Conservation (phyloP, 2,888 invertebrate genomes). For the Crioceris asparagi region DNA sequence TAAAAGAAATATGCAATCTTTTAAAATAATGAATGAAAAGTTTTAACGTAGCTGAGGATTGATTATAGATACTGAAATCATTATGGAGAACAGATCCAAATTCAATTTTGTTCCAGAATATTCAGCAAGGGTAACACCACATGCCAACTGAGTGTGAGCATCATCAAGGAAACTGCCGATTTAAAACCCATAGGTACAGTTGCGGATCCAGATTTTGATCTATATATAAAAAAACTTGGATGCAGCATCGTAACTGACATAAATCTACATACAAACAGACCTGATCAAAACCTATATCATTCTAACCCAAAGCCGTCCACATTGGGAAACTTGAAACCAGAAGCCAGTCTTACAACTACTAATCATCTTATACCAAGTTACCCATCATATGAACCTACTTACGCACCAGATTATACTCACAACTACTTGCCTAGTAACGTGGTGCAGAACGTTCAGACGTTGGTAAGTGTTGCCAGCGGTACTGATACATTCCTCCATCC, state of each 20-base stretch:
- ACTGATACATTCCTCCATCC: constrained; percentile 25
- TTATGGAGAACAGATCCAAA: too few relatives aligned
- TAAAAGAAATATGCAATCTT: too few relatives aligned
- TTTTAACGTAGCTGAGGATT: too few relatives aligned
- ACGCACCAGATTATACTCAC: constrained; percentile 6
- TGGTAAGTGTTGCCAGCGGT: constrained; percentile 27
- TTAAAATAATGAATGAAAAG: too few relatives aligned
- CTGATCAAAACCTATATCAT: constrained; percentile 3
- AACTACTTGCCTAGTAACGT: constrained; percentile 1
- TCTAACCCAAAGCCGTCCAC: constrained; percentile 9
- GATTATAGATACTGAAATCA: too few relatives aligned
- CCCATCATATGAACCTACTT: constrained; percentile 7
- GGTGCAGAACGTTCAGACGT: background rate
- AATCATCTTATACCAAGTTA: too few relatives aligned
- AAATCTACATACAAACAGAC: constrained; percentile 10
- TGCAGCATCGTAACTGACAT: constrained; percentile 37
- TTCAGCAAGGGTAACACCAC: constrained; percentile 51
- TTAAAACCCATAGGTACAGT: constrained; percentile 43
- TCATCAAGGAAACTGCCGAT: constrained; percentile 39
- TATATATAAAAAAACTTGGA: constrained; percentile 46
- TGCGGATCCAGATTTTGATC: constrained; percentile 50
- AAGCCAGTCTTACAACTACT: too few relatives aligned
- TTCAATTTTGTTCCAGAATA: constrained; percentile 41
- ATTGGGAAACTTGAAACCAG: constrained; percentile 8
- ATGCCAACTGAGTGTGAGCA: constrained; percentile 44